These are phyloP conservation scores for Furnarius figulus DNA, from an alignment of 2,113 vertebrate genomes.

Conservation along the genomic window DNA sequence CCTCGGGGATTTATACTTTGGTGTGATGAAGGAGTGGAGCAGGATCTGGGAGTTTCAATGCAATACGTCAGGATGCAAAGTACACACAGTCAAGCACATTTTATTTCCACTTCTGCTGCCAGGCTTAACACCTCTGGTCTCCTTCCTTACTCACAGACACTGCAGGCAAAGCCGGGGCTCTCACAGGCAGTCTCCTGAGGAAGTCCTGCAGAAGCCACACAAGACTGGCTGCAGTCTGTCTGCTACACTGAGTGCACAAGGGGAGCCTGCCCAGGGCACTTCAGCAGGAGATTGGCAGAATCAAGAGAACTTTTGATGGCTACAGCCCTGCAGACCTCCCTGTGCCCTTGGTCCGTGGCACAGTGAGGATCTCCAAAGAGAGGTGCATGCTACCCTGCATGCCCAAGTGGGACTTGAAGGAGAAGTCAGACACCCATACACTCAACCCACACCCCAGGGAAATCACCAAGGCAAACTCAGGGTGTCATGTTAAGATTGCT, in stretches of 20 bases:
- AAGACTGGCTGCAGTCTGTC: not conserved
- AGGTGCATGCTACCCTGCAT: rapidly evolving
- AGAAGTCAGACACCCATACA: rapidly evolving
- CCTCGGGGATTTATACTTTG: rapidly evolving
- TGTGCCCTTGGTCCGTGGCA: rapidly evolving
- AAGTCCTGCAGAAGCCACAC: not conserved
- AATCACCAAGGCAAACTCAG: not conserved
- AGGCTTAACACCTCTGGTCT: not conserved
- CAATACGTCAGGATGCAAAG: not conserved
- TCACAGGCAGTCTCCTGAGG: not conserved
- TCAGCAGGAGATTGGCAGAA: not conserved
- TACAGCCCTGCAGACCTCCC: not conserved
- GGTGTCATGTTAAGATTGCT: not conserved
- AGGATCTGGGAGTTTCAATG: not conserved
- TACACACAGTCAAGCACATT: not conserved
- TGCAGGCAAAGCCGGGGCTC: rapidly evolving
- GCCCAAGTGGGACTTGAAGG: too few relatives aligned
- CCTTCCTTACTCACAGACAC: not conserved
- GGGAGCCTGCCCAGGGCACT: not conserved
- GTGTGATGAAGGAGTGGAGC: not conserved
- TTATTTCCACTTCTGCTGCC: not conserved
- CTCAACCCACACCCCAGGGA: not conserved
- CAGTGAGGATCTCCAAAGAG: not conserved
- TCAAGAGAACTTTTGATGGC: not conserved
- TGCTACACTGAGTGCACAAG: rapidly evolving